Base-by-base conservation (phyloP, 2,888 invertebrate species). In the Agrotis ipsilon region DNA sequence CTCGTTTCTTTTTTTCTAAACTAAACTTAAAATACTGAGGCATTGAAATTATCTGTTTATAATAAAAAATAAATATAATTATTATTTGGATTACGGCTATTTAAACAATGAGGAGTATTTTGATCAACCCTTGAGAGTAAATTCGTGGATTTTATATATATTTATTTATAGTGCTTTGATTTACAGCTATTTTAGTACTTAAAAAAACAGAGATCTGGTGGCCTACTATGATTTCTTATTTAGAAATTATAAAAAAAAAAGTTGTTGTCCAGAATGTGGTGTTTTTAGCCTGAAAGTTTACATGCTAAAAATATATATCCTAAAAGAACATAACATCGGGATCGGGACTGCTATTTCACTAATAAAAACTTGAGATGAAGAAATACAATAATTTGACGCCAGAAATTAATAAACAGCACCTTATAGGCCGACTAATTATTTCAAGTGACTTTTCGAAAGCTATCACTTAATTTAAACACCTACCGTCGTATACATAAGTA, bases 81-180 rank as follows among this genome's bases (percentile, higher is more conserved):
- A 49, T 45, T 45, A 57, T 45, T 76, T 51, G 57, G 24, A 77
- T 48, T 45, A 49, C n/a, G 7, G 55, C 32, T 55, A 55, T 48
- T 39, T 13, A 51, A 60, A 24, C 24, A 55, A 71, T 78, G 49
- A 72, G 72, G 55, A 78, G 62, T 49, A 51, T 27, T n/a, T n/a
- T 52, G n/a, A 11, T 18, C 32, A 24, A 46, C n/a, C 13, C 16
- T 5, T n/a, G 32, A 52, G 3, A 14, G 3, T n/a, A n/a, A n/a
- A n/a, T n/a, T n/a, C n/a, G n/a, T n/a, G n/a, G n/a, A n/a, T n/a
- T 27, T 27, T 27, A 5, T 27, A 6, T 27, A 27, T 27, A 27
- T 27, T 27, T 6, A 27, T 27, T 27, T 27, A n/a, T n/a, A n/a
- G n/a, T n/a, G n/a, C n/a, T 27, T 0, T 27, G 27, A 6, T 5